Percentiles rank a stretch among this genome's conserved stretches.
Evolutionary conservation across 2,113 vertebrate species (phyloP).

Genomic region (Hypanus sabinus): DNA sequence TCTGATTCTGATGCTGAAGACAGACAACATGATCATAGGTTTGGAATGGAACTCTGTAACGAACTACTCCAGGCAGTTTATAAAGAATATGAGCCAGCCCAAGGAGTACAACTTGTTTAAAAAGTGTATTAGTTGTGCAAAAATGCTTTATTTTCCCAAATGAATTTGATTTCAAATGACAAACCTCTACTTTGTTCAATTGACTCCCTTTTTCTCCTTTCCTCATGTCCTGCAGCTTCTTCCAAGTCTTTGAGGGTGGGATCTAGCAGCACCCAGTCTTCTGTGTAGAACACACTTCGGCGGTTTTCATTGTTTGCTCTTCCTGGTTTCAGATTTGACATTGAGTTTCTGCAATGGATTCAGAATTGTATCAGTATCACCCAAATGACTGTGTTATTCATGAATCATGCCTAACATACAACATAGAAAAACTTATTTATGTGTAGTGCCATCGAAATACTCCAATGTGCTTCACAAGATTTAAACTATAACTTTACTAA

Average conservation of each 20-base stretch:
- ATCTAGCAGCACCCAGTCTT: slow-evolving; percentile 94
- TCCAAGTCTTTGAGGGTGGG: slow-evolving; percentile 70
- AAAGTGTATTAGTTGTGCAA: background rate
- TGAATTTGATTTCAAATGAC: background rate
- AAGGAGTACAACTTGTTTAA: background rate
- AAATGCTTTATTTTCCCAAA: background rate
- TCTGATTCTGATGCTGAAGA: background rate
- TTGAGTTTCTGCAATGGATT: slow-evolving; percentile 69
- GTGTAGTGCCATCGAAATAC: background rate
- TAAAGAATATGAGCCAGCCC: background rate
- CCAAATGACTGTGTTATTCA: background rate
- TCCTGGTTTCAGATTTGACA: slow-evolving; percentile 74
- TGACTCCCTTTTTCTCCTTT: slow-evolving; percentile 52
- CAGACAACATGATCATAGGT: background rate
- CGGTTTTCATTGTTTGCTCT: slow-evolving; percentile 67
- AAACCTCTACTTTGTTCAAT: slow-evolving; percentile 67
- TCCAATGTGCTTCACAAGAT: background rate
- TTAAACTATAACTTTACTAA: no score
- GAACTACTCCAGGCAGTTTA: background rate
- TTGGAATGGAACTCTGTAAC: no score
- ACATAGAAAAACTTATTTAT: background rate
- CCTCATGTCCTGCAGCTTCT: slow-evolving; percentile 59
- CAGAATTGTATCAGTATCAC: background rate
- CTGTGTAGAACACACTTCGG: slow-evolving; percentile 83
- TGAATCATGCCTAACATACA: background rate